These are phyloP conservation scores for Champsocephalus gunnari DNA, from an alignment of 2,797 vertebrate genomes.

Conservation along the genomic window DNA sequence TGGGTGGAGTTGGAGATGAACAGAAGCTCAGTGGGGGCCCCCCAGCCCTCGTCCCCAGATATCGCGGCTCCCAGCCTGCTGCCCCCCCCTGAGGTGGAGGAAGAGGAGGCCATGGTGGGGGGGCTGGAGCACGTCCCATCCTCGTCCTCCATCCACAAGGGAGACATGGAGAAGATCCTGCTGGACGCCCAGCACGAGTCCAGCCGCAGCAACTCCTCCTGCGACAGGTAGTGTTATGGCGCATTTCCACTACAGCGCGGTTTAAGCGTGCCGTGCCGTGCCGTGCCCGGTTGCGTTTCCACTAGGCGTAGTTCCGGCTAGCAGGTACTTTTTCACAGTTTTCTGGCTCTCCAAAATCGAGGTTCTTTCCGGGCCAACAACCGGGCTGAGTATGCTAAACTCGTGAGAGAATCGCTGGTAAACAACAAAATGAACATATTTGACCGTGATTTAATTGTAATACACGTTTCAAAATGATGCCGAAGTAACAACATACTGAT, in stretches of 20 bases:
- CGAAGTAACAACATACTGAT: too few relatives aligned
- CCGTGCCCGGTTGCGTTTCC: too few relatives aligned
- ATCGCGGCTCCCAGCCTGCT: slow-evolving; percentile 44
- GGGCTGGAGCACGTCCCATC: slow-evolving; percentile 96
- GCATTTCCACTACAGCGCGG: neutral
- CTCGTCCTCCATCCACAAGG: slow-evolving; percentile 97
- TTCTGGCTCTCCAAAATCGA: too few relatives aligned
- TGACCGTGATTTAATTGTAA: too few relatives aligned
- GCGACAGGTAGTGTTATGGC: slow-evolving; percentile 89
- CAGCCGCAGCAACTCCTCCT: slow-evolving; percentile 97
- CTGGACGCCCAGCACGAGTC: slow-evolving; percentile 97
- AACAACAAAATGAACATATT: too few relatives aligned
- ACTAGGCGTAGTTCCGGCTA: too few relatives aligned
- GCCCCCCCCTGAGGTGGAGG: slow-evolving; percentile 84
- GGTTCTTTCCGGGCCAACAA: too few relatives aligned
- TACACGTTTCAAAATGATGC: too few relatives aligned
- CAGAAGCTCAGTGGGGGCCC: slow-evolving; percentile 55
- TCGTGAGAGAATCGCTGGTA: too few relatives aligned
- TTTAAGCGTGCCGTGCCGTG: too few relatives aligned
- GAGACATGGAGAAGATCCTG: slow-evolving; percentile 98
- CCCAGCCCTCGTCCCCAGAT: slow-evolving; percentile 52
- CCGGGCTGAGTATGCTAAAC: too few relatives aligned
- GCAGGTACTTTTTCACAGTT: too few relatives aligned
- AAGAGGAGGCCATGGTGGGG: slow-evolving; percentile 88
- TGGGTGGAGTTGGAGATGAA: slow-evolving; percentile 98